Conservation (phyloP, 1,140 invertebrate species). For the Eupristina koningsbergeri region DNA sequence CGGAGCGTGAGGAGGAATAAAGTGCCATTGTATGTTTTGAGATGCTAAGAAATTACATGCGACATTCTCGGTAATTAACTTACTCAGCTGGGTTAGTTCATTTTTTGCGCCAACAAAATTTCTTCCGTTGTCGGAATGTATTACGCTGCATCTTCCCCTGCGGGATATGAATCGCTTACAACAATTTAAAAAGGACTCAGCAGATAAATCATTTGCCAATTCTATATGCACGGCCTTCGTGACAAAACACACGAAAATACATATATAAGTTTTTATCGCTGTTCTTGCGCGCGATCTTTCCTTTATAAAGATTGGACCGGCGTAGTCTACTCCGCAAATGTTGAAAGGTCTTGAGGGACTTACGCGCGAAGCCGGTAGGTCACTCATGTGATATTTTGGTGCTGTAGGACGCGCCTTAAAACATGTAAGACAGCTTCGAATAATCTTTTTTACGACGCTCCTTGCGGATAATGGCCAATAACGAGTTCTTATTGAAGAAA, state of each 20-base stretch:
- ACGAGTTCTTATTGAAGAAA: slow-evolving; percentile 47
- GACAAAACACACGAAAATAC: slow-evolving; percentile 16
- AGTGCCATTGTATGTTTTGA: no score
- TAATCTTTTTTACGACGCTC: slow-evolving; percentile 1
- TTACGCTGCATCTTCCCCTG: slow-evolving; percentile 32
- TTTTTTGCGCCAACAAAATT: slow-evolving; percentile 38
- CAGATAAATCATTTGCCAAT: slow-evolving; percentile 49
- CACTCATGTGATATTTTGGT: slow-evolving; percentile 53
- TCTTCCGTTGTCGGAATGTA: slow-evolving; percentile 51
- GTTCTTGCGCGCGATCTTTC: background rate
- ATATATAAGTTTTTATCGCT: background rate
- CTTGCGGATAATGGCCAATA: slow-evolving; percentile 53
- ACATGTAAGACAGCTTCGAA: background rate
- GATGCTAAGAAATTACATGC: slow-evolving; percentile 58
- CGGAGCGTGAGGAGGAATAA: slow-evolving; percentile 55
- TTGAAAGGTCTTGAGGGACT: slow-evolving; percentile 55
- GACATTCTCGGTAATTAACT: background rate
- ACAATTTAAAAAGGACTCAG: slow-evolving; percentile 54
- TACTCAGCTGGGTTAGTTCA: background rate
- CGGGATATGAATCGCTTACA: slow-evolving; percentile 56
- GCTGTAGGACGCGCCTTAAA: no score
- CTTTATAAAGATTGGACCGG: slow-evolving; percentile 40
- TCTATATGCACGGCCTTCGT: slow-evolving; percentile 38
- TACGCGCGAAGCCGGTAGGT: slow-evolving; percentile 52
- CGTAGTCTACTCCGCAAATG: slow-evolving; percentile 57